Evolutionary conservation across 2,888 invertebrate genomes (phyloP), one percentile per base, ranked within the genome.

Genomic region (Yponomeuta evonymella): DNA sequence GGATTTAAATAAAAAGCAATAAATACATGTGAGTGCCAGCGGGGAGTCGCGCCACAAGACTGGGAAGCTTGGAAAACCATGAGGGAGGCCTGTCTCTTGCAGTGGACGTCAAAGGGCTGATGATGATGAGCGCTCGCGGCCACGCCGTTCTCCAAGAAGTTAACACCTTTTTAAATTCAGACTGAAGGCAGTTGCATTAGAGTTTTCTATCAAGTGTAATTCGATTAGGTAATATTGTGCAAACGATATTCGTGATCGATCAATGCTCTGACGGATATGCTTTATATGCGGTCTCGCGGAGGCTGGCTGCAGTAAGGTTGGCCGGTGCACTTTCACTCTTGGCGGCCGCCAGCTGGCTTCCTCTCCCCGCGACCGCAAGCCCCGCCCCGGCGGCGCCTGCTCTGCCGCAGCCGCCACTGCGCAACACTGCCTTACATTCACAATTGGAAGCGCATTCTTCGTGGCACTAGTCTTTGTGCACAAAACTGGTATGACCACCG

Each of bases 241-340:
- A 15, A 58, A 58, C 15, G 51, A 58, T 58, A 15, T 15, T 15
- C 51, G 51, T 10, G 51, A 15, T 58, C 51, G 51, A 58, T 58
- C 51, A 58, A 58, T 58, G 51, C 51, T 58, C 51, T 58, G 64
- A 64, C 64, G 29, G 64, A 64, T 64, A 64, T 58, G 15, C 51
- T 58, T 58, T 58, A 58, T 58, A 58, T 9, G 51, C 51, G 15
- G 51, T 58, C 15, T 58, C 5, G 33, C 33, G 63, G 36, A 70
- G 70, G 43, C 68, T 51, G 68, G 23, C 68, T 51, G 68, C 33
- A 29, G 29, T 58, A 70, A 70, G 70, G 70, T 63, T 63, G 51
- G 68, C 81, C 81, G 71, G 82, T 78, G 85, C 84, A 92, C 92
- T 92, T 92, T 92, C 92, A 91, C 92, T 92, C 78, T 80, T 90